Base-by-base conservation (phyloP, 2,888 invertebrate genomes). In the Boloria selene region DNA sequence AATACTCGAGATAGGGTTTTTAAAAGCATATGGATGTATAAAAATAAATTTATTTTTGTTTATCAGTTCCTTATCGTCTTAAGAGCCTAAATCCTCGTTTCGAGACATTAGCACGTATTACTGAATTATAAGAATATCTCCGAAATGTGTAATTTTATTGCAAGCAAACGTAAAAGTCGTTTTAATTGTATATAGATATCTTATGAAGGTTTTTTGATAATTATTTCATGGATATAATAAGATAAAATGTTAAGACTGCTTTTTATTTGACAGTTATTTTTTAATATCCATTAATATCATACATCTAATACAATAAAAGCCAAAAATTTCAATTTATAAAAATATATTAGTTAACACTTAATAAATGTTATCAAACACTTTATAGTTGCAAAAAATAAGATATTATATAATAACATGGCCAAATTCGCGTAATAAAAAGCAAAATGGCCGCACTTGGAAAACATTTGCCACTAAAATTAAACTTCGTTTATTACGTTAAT, bases 401-500 rank as follows among this genome's bases (percentile, higher is more conserved):
- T 45, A 47, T 47, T 22, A 45, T 22, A 22, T 26, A 58, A 47
- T 47, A 47, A 47, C 18, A 55, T 55, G 6, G 44, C 56, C 44
- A 56, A 44, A 56, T 44, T 45, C 14, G 44, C 26, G 16, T 45
- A 17, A 4, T 47, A 7, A 42, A 44, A 18, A 58, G 51, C 56
- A 64, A 64, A 64, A 64, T 64, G 64, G 56, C 63, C 51, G 26
- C 51, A 26, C 38, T 22, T 22, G 22, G n/a, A 47, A 14, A 31
- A 59, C 38, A 7, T 50, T 38, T 50, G 31, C 22, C 56, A 13
- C 50, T 44, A 51, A 51, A 22, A 51, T 44, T 58, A 51, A 58
- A 54, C 45, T 62, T 65, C 61, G 44, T 54, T 59, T 63, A 59
- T 63, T 59, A 59, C 44, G 65, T 59, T 69, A 66, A 64, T 69